Evolutionary conservation across 1,140 invertebrate species (phyloP).

Genomic region (Atta texana): DNA sequence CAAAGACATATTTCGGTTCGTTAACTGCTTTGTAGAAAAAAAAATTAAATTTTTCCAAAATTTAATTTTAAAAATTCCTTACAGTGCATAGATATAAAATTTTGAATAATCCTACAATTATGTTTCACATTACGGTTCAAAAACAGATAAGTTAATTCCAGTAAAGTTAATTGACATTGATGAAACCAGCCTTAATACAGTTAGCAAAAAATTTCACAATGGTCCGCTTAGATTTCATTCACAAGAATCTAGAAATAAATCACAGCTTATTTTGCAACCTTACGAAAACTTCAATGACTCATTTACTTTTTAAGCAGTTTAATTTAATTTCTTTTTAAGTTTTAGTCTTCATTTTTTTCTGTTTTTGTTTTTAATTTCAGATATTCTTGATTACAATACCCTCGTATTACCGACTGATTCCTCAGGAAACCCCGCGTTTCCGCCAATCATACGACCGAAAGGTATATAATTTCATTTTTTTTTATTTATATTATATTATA

Average conservation of each 20-base stretch:
- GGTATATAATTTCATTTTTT: conserved; percentile 86
- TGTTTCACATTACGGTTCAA: neutral
- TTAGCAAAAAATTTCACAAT: conserved; percentile 2
- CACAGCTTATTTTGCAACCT: neutral
- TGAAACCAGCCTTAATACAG: conserved; percentile 1
- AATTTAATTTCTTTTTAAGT: neutral
- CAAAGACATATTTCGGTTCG: neutral
- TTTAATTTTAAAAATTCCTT: neutral
- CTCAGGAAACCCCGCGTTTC: conserved; percentile 90
- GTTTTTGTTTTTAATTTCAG: conserved; percentile 88
- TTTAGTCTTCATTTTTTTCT: conserved; percentile 65
- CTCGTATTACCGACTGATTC: conserved; percentile 93
- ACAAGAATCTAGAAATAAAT: neutral
- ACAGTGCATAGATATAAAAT: neutral
- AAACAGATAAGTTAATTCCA: neutral
- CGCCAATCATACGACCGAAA: conserved; percentile 90
- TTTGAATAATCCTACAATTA: neutral
- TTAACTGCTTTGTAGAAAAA: neutral
- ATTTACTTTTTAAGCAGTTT: neutral
- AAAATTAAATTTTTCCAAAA: neutral
- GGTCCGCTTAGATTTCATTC: neutral
- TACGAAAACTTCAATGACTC: neutral
- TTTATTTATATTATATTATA: neutral
- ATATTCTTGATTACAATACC: conserved; percentile 92
- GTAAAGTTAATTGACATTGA: conserved; percentile 40